Evolutionary conservation across 2,888 invertebrate species (phyloP), one percentile per base, ranked within the genome.

Genomic region (Villa cingulata): DNA sequence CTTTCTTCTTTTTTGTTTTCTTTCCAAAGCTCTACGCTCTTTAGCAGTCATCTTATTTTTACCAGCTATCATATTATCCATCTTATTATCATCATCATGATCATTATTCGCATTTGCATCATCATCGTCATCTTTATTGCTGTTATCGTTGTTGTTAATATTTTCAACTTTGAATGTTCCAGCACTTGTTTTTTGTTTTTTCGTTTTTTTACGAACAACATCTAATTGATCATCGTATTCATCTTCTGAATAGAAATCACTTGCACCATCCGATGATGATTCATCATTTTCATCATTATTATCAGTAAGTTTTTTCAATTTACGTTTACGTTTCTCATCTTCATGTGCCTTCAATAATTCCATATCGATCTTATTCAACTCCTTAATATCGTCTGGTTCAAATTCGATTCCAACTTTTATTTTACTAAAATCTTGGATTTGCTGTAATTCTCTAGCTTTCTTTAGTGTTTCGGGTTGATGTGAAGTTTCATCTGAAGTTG

Each of bases 381-480:
- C 69, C 20, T 63, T 68, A 10, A 70, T 59, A 59, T 81, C 79
- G 43, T 76, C 73, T 53, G 73, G 70, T 18, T 80, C 76, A 66
- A 78, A 85, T 41, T 80, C 72, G n/a, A 82, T 62, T 14, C 78
- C 80, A 23, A 88, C 84, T 60, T 80, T 76, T 55, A 88, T 87
- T 69, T 86, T 86, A 4, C 79, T 76, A 68, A 85, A 86, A 67
- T 88, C 86, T 74, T 87, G 87, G n/a, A 82, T 72, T 45, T 70
- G 70, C 52, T 66, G 65, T 43, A 70, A 64, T 46, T 66, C 60
- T 29, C 61, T 60, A 12, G 64, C 72, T 56, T 71, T 72, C 29
- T 73, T 72, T 7, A 67, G 66, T 9, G 70, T 65, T 47, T 72
- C 72, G 47, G 62, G 64, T 2, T 66, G 63, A 50, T 62, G 58